Evolutionary conservation across 37 sponge, comb jelly and placozoan species (phyloP).

Genomic region (Beroe ovata): DNA sequence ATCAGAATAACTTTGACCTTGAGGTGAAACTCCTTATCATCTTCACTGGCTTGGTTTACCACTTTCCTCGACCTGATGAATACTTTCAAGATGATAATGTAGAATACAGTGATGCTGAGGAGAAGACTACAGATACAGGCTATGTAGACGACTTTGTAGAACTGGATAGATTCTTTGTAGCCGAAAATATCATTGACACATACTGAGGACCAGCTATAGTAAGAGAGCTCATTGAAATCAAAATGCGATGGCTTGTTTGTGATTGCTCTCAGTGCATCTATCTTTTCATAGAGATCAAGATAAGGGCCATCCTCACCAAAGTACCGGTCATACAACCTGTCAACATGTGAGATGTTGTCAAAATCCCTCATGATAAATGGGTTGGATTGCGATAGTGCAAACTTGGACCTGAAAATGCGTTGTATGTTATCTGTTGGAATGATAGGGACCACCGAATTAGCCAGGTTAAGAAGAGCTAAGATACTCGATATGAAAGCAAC

Average conservation of each 20-base stretch:
- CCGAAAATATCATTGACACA: constrained; percentile 13
- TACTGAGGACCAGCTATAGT: constrained; percentile 39
- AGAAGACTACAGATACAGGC: background rate
- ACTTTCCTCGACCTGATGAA: background rate
- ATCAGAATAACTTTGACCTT: background rate
- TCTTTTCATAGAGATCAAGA: background rate
- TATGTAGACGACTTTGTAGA: constrained; percentile 23
- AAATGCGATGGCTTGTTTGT: background rate
- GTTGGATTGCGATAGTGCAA: background rate
- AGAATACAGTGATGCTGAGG: constrained; percentile 1
- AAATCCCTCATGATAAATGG: constrained; percentile 21
- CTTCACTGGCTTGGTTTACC: background rate
- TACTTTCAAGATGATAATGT: background rate
- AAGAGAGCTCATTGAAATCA: background rate
- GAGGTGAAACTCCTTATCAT: background rate
- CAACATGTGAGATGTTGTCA: background rate
- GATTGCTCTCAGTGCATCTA: background rate
- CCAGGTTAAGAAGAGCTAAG: background rate
- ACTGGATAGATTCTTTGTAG: background rate
- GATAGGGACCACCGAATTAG: background rate
- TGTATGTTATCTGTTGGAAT: background rate
- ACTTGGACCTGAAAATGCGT: background rate
- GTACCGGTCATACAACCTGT: background rate
- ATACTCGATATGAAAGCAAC: background rate
- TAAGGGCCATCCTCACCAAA: constrained; percentile 1